Evolutionary conservation across 2,797 vertebrate genomes (phyloP).

Genomic region (Anguilla obscura): DNA sequence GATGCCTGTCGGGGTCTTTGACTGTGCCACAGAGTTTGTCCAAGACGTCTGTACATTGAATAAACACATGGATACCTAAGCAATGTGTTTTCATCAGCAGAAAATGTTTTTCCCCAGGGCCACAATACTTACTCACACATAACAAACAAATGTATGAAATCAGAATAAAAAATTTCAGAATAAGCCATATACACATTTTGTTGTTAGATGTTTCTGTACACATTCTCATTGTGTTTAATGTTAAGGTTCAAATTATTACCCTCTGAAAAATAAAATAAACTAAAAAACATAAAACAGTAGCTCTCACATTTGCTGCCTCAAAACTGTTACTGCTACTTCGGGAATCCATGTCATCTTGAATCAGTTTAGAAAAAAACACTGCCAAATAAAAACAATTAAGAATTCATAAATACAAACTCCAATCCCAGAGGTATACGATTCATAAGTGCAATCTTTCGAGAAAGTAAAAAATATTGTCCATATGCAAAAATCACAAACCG

Average conservation of each 20-base stretch:
- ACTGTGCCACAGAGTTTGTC: neutral
- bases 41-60: neutral
- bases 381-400: slow-evolving; percentile 12
- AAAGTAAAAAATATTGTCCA: neutral
- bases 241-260: neutral
- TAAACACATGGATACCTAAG: neutral
- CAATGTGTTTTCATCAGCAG: neutral
- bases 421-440: neutral
- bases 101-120: neutral
- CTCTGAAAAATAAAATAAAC: neutral
- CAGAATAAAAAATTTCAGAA: neutral
- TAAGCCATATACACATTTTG: neutral
- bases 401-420: slow-evolving; percentile 17
- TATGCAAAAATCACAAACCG: neutral
- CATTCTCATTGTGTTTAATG: neutral
- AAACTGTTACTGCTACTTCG: neutral
- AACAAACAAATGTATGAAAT: neutral
- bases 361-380: neutral
- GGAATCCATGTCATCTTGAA: neutral
- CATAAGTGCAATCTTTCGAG: slow-evolving; percentile 15
- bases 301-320: neutral
- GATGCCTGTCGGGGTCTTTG: neutral
- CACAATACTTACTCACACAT: neutral
- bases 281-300: neutral
- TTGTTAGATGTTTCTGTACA: neutral